These are phyloP conservation scores for Micropterix aruncella DNA, from an alignment of 2,888 invertebrate species.

Conservation along the genomic window DNA sequence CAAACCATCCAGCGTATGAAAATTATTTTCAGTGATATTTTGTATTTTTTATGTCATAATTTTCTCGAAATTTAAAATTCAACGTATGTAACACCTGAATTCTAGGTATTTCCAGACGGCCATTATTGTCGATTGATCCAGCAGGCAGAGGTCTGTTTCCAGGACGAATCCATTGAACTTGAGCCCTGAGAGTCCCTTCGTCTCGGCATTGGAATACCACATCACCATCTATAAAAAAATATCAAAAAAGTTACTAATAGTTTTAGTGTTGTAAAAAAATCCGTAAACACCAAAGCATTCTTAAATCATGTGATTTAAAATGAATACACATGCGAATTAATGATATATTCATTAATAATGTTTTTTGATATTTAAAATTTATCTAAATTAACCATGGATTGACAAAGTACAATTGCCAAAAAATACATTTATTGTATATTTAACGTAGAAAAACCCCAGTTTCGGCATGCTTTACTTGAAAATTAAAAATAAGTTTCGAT, in stretches of 20 bases:
- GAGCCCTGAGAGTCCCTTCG: conserved; percentile 65
- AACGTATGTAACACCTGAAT: conserved; percentile 45
- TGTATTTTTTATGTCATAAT: not conserved
- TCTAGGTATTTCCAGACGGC: conserved; percentile 75
- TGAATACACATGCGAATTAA: too few relatives aligned
- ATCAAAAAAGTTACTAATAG: not conserved
- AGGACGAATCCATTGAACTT: conserved; percentile 61
- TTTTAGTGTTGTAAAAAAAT: too few relatives aligned
- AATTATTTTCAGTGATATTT: not conserved
- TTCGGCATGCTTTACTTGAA: too few relatives aligned
- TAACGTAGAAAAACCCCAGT: too few relatives aligned
- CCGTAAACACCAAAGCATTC: too few relatives aligned
- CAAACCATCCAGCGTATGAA: not conserved
- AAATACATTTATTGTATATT: too few relatives aligned
- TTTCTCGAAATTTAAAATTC: not conserved
- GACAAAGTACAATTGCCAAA: too few relatives aligned
- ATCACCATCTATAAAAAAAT: conserved; percentile 54
- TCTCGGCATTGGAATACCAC: conserved; percentile 90
- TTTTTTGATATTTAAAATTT: too few relatives aligned
- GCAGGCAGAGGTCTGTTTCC: conserved; percentile 59
- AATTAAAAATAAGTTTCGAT: too few relatives aligned
- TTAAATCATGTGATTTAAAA: too few relatives aligned
- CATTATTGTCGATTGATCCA: conserved; percentile 58
- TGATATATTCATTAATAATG: too few relatives aligned
- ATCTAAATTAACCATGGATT: too few relatives aligned